phyloP scores from a whole-genome alignment of 2,113 vertebrate genomes.

The Pollachius pollachius region DNA sequence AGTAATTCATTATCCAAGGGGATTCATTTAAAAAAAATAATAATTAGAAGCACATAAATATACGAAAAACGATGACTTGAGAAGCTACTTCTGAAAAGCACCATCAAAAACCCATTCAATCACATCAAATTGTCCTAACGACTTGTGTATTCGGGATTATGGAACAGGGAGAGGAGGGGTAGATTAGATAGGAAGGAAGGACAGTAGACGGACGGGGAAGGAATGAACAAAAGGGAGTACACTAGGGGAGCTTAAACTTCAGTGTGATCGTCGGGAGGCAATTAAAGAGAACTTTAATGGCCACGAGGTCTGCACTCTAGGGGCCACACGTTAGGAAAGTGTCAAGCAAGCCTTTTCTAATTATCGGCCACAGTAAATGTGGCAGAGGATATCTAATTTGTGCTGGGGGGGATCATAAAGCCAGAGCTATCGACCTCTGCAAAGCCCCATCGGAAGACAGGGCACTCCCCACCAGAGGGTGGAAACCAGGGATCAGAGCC shows the following conservation, averaged over 20 bases:
- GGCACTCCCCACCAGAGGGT: slow-evolving; percentile 24
- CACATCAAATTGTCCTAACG: too few species aligned
- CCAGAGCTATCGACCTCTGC: slow-evolving; percentile 20
- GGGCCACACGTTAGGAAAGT: slow-evolving; percentile 28
- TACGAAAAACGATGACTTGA: too few species aligned
- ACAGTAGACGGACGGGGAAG: not conserved
- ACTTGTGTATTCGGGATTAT: too few species aligned
- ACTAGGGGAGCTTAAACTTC: not conserved
- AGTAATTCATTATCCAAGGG: too few species aligned
- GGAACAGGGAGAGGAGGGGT: not conserved
- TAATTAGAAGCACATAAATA: too few species aligned
- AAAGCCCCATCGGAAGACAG: slow-evolving; percentile 15
- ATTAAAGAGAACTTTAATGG: slow-evolving; percentile 49
- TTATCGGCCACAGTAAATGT: slow-evolving; percentile 46
- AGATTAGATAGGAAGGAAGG: slow-evolving; percentile 1
- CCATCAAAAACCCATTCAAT: too few species aligned
- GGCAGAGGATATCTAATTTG: not conserved
- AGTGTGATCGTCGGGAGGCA: slow-evolving; percentile 24
- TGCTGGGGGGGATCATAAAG: slow-evolving; percentile 13
- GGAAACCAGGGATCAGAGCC: not conserved
- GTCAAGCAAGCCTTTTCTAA: slow-evolving; percentile 53
- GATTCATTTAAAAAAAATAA: too few species aligned
- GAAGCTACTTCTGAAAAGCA: too few species aligned
- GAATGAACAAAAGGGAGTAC: not conserved
- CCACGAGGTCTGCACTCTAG: slow-evolving; percentile 14